Conservation (phyloP, 2,113 vertebrate species). For the Verasper variegatus region DNA sequence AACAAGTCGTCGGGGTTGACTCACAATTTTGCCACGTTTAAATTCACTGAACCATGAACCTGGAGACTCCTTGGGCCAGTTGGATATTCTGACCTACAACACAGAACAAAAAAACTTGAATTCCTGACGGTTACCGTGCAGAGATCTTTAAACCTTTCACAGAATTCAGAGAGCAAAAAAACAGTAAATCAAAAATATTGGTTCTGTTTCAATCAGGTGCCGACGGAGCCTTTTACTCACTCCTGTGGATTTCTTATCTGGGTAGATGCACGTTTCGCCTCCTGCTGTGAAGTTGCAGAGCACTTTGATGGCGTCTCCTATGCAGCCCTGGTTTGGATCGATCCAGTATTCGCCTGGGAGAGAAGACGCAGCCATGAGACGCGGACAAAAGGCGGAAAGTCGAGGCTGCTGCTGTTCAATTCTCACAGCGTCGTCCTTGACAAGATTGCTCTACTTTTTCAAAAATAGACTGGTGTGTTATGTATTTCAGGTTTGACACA, state of each 20-base stretch:
- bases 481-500: not conserved
- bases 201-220: not conserved
- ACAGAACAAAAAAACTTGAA: not conserved
- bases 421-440: not conserved
- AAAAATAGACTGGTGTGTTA: not conserved
- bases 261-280: constrained; percentile 96
- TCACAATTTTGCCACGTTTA: constrained; percentile 97
- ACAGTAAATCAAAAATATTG: no score
- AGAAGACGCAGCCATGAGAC: constrained; percentile 29
- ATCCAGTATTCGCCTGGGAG: constrained; percentile 94
- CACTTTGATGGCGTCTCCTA: constrained; percentile 95
- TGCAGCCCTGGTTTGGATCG: constrained; percentile 98
- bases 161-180: no score
- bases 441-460: not conserved
- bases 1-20: constrained; percentile 58
- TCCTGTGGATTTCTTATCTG: constrained; percentile 95
- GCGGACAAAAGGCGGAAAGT: not conserved
- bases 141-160: not conserved
- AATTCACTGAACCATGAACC: constrained; percentile 99
- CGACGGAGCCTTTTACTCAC: constrained; percentile 81
- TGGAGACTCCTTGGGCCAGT: constrained; percentile 96
- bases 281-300: constrained; percentile 98
- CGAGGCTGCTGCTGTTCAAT: not conserved
- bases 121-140: not conserved
- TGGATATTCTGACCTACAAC: constrained; percentile 92